phyloP scores from a whole-genome alignment of 1,140 invertebrate species.

The Achatina immaculata region DNA sequence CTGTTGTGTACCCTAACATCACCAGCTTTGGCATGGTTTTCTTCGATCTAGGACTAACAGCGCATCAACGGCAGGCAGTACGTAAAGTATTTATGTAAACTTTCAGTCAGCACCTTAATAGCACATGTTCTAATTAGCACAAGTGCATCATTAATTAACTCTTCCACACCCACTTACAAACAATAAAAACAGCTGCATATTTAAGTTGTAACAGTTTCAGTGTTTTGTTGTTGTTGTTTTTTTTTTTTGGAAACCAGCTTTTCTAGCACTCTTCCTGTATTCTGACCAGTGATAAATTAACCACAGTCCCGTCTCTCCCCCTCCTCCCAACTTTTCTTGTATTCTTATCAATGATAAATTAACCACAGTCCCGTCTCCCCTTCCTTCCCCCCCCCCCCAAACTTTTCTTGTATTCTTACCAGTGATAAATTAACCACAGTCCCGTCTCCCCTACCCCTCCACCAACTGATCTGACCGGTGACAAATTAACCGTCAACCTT shows the following conservation, averaged over 20 bases:
- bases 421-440: not conserved
- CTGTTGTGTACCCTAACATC: constrained; percentile 6
- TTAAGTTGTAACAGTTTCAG: not conserved
- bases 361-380: not conserved
- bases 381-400: not conserved
- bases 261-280: not conserved
- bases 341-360: not conserved
- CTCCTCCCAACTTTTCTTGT: not conserved
- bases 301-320: not conserved
- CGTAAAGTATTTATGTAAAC: too few relatives aligned
- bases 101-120: not conserved
- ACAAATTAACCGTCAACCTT: not conserved
- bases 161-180: not conserved
- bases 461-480: not conserved
- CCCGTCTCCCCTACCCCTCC: not conserved
- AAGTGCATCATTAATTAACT: not conserved
- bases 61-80: not conserved
- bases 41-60: constrained; percentile 25
- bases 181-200: not conserved
- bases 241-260: not conserved
- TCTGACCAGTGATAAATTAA: not conserved
- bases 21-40: constrained; percentile 1
- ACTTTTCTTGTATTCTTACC: not conserved
- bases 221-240: not conserved
- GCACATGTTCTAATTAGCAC: not conserved